Percentiles rank a stretch among this genome's conserved stretches.
These are phyloP conservation scores for Antheraea assamensis DNA, from an alignment of 2,888 invertebrate species.

Conservation along the genomic window DNA sequence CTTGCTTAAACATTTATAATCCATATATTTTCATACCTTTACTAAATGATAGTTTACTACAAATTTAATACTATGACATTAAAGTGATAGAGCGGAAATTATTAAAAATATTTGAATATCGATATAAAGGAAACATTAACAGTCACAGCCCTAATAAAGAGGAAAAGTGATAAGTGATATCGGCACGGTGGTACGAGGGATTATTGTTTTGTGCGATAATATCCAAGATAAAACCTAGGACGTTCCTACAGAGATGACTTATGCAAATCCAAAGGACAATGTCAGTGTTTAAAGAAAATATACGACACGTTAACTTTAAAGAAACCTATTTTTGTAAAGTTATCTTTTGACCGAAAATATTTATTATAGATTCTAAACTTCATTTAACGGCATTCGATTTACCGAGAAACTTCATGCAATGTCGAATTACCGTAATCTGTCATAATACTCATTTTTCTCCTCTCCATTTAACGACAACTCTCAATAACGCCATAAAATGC, in stretches of 20 bases:
- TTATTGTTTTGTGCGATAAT: background rate
- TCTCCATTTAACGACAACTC: too few species aligned
- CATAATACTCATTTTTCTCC: too few species aligned
- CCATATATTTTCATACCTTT: background rate
- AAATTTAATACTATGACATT: background rate
- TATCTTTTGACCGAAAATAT: too few species aligned
- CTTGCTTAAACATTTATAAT: background rate
- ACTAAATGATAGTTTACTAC: background rate
- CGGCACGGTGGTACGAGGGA: background rate
- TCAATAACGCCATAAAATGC: too few species aligned
- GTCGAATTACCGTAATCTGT: too few species aligned
- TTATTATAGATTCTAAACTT: too few species aligned
- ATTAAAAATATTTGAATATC: background rate
- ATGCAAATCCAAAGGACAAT: background rate
- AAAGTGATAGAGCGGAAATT: background rate
- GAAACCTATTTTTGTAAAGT: too few species aligned
- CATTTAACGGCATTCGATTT: too few species aligned
- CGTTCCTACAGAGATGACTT: background rate
- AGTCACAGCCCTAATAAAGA: background rate
- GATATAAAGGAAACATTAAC: background rate
- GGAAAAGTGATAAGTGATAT: background rate
- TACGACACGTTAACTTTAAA: too few species aligned
- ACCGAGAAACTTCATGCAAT: too few species aligned
- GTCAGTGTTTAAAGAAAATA: too few species aligned
- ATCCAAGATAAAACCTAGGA: background rate